phyloP scores from a whole-genome alignment of 2,797 vertebrate species.

The Cryptoblepharus egeriae region DNA sequence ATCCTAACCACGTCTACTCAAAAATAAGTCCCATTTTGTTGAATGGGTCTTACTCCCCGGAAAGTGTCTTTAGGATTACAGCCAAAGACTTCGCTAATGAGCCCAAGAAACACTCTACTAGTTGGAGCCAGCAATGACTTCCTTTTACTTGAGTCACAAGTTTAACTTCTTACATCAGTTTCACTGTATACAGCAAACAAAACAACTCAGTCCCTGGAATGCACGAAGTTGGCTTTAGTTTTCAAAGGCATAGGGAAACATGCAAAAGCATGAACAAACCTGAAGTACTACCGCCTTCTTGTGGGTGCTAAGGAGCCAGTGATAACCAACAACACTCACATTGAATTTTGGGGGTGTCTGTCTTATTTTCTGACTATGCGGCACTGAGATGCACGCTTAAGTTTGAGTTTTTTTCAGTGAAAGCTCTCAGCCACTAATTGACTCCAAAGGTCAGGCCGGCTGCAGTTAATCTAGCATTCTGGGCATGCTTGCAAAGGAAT shows the following conservation, averaged over 20 bases:
- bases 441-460: slow-evolving; percentile 12
- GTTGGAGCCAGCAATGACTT: slow-evolving; percentile 25
- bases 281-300: slow-evolving; percentile 25
- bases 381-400: not conserved
- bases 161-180: not conserved
- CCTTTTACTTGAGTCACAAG: slow-evolving; percentile 1
- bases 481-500: slow-evolving; percentile 21
- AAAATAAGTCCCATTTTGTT: too few species aligned
- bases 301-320: slow-evolving; percentile 28
- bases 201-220: slow-evolving; percentile 22
- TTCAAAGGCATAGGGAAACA: slow-evolving; percentile 1
- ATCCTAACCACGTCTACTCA: too few species aligned
- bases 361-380: not conserved
- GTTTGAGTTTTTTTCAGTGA: slow-evolving; percentile 8
- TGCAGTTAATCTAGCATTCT: slow-evolving; percentile 32
- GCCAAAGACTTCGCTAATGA: slow-evolving; percentile 1
- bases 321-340: slow-evolving; percentile 18
- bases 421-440: not conserved
- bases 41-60: too few species aligned
- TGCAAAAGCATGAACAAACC: slow-evolving; percentile 2
- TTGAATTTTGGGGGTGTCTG: slow-evolving; percentile 7
- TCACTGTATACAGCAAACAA: slow-evolving; percentile 4
- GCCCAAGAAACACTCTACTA: slow-evolving; percentile 15
- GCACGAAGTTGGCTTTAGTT: slow-evolving; percentile 22
- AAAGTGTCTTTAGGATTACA: too few species aligned